phyloP scores from a whole-genome alignment of 1,140 invertebrate species.

The Odontomachus brunneus region DNA sequence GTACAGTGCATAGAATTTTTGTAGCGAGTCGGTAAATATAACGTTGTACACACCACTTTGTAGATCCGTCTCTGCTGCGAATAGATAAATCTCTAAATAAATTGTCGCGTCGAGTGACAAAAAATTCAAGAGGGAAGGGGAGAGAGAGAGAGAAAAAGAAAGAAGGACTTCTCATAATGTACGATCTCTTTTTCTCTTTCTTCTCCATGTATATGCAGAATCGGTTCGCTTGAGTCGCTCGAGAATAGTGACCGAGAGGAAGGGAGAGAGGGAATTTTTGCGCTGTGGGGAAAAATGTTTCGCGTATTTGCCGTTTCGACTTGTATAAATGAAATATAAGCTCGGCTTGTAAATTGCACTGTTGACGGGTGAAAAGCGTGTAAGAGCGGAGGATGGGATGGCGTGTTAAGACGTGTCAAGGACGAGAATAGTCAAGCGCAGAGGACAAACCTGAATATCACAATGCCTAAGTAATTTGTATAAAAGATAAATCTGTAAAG shows the following conservation, averaged over 20 bases:
- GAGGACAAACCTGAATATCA: slow-evolving; percentile 71
- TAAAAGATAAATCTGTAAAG: slow-evolving; percentile 76
- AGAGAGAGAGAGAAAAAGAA: no score
- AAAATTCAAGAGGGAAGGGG: slow-evolving; percentile 45
- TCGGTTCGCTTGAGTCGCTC: not conserved
- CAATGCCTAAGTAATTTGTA: slow-evolving; percentile 77
- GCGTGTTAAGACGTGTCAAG: slow-evolving; percentile 31
- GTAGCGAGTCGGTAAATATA: slow-evolving; percentile 58
- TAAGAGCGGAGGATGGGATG: slow-evolving; percentile 19
- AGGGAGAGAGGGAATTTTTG: not conserved
- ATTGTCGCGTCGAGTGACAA: slow-evolving; percentile 10
- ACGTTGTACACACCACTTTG: slow-evolving; percentile 48
- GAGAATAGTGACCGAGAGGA: no score
- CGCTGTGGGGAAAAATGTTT: slow-evolving; percentile 14
- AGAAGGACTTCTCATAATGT: slow-evolving; percentile 4
- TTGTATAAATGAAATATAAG: slow-evolving; percentile 68
- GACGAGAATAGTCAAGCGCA: slow-evolving; percentile 49
- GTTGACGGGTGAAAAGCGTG: slow-evolving; percentile 5
- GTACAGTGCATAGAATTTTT: slow-evolving; percentile 68
- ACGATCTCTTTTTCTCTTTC: slow-evolving; percentile 53
- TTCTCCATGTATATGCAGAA: slow-evolving; percentile 67
- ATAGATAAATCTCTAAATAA: slow-evolving; percentile 35
- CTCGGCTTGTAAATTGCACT: slow-evolving; percentile 71
- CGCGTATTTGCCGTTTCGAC: slow-evolving; percentile 42
- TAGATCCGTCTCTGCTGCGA: slow-evolving; percentile 50